Conservation (phyloP, 2,797 vertebrate genomes). For the Phalanger gymnotis region DNA sequence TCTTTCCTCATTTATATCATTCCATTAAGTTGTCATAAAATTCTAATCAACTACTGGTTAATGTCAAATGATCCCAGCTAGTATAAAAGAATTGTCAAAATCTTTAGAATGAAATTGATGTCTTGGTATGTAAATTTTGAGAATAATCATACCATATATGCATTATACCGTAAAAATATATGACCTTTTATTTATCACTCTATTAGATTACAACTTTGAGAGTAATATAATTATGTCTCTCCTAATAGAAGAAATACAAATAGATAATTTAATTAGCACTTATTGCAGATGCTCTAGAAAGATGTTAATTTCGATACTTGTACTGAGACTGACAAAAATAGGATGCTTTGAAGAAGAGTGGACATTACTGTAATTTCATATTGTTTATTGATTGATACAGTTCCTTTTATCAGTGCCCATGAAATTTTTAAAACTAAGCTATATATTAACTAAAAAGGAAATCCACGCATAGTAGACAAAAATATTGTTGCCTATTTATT, state of each 20-base stretch:
- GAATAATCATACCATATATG: not conserved
- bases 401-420: not conserved
- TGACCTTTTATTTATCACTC: not conserved
- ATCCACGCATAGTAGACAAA: not conserved
- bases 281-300: not conserved
- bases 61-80: not conserved
- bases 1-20: constrained; percentile 16
- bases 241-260: not conserved
- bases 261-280: not conserved
- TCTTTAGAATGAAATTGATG: constrained; percentile 4
- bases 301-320: not conserved
- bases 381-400: not conserved
- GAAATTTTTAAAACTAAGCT: not conserved
- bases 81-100: not conserved
- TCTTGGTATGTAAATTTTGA: constrained; percentile 19
- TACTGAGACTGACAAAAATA: not conserved
- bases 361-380: not conserved
- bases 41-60: not conserved
- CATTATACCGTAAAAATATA: not conserved
- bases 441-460: not conserved
- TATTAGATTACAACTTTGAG: not conserved
- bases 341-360: not conserved
- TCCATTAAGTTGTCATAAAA: not conserved
- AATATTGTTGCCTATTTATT: not conserved
- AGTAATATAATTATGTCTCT: not conserved